Evolutionary conservation across 2,797 vertebrate species (phyloP), one percentile per base, ranked within the genome.

Genomic region (Diglossa cyanea): DNA sequence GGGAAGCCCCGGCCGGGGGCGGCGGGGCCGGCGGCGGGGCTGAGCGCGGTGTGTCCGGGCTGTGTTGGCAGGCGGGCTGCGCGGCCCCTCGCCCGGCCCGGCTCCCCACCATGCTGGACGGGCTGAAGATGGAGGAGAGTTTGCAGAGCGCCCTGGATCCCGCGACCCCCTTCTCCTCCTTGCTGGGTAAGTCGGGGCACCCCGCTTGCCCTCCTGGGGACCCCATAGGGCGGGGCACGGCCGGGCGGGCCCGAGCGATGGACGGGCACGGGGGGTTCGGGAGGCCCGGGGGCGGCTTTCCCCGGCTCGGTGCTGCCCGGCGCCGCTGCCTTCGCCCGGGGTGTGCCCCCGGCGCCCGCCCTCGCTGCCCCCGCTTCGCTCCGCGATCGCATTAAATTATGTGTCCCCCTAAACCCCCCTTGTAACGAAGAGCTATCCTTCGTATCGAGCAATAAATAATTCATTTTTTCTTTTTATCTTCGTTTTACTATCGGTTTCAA

Each of bases 81-180:
- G 67, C 33, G 75, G 70, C 35, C 81, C 77, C 50, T 90, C 63
- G 60, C 73, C 82, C 61, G 50, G 33, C 68, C 73, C 90, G 82
- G 92, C 98, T 98, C 71, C 75, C 33, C 88, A 97, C 85, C 86
- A 98, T 98, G 98, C 93, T 98, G 96, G 98, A 98, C 95, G 97
- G 97, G 79, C 68, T 97, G 92, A 98, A 97, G 91, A 98, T 98
- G 98, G 98, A 98, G 75, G 98, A 98, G 89, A 97, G 90, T 88
- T 97, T 98, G 75, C 97, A 97, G 79, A 97, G 78, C 79, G 97
- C 97, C 85, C 96, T 96, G 54, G 97, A 98, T 48, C 93, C 97
- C 21, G 94, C 97, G 8, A 88, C 92, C n/a, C 90, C 98, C 3
- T 97, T 98, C 88, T 97, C 97, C 54, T 97, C 98, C 9, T 86